Conservation (phyloP, 2,113 vertebrate genomes). For the Gobiocypris rarus region DNA sequence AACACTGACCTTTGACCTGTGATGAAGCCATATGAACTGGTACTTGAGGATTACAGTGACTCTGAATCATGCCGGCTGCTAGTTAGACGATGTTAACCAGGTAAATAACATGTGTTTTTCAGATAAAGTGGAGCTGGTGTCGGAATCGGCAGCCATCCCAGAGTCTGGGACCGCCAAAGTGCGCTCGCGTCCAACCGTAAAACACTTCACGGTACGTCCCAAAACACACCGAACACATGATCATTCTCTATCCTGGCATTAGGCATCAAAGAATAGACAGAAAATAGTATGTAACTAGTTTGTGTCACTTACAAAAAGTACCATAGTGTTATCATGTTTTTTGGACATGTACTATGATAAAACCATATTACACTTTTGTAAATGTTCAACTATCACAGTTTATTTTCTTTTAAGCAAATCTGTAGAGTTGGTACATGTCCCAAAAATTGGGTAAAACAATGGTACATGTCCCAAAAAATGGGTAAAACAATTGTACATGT, state of each 20-base stretch:
- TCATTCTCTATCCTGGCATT: not conserved
- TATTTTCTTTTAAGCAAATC: no score
- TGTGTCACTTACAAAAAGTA: not conserved
- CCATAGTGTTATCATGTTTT: not conserved
- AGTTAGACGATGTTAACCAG: not conserved
- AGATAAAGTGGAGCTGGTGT: slow-evolving; percentile 68
- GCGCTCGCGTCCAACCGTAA: slow-evolving; percentile 78
- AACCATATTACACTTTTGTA: not conserved
- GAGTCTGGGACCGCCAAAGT: slow-evolving; percentile 81
- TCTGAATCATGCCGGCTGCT: not conserved
- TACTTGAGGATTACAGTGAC: not conserved
- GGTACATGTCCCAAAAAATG: not conserved
- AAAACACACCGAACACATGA: not conserved
- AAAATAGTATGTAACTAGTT: not conserved
- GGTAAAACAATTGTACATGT: no score
- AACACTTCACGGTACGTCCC: slow-evolving; percentile 72
- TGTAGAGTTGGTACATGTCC: no score
- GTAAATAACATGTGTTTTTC: not conserved
- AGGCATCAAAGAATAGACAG: not conserved
- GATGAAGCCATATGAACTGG: not conserved
- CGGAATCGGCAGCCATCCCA: slow-evolving; percentile 61
- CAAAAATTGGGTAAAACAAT: not conserved
- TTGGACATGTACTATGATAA: not conserved
- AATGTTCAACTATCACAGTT: no score
- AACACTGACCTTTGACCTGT: slow-evolving; percentile 20